These are phyloP conservation scores for Cinclus mexicanus DNA, from an alignment of 2,113 vertebrate genomes.

Conservation along the genomic window DNA sequence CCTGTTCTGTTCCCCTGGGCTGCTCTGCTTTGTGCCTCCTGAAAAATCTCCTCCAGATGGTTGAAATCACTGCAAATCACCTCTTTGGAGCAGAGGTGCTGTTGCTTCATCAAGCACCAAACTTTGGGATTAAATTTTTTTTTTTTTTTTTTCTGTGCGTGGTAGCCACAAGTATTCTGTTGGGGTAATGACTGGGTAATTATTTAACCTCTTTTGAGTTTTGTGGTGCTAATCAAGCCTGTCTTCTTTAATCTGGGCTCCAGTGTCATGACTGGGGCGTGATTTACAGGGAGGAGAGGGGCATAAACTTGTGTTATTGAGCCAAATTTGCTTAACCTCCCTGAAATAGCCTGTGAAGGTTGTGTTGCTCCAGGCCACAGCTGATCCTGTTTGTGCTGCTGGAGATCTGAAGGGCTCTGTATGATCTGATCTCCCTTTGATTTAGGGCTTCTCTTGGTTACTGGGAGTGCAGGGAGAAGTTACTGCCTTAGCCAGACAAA, in stretches of 20 bases:
- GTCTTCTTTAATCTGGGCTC: background rate
- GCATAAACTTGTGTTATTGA: background rate
- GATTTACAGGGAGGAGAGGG: background rate
- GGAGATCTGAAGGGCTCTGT: background rate
- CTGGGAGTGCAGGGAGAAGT: background rate
- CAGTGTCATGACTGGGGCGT: background rate
- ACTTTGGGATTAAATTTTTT: background rate
- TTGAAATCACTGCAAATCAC: background rate
- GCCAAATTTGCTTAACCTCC: conserved; percentile 1
- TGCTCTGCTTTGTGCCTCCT: background rate
- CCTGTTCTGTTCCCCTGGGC: background rate
- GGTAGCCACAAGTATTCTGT: background rate
- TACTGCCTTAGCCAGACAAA: background rate
- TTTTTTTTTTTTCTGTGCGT: background rate
- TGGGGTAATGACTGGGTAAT: background rate
- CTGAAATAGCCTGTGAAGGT: background rate
- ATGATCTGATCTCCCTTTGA: background rate
- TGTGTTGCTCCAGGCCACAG: background rate
- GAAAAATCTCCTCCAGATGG: background rate
- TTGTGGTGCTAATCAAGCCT: background rate
- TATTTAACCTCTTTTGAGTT: background rate
- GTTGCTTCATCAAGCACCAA: background rate
- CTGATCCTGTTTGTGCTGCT: background rate
- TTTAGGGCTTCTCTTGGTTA: background rate
- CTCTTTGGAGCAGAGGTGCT: background rate